phyloP scores from a whole-genome alignment of 2,888 invertebrate species.

The Drosophila nr. medialis region DNA sequence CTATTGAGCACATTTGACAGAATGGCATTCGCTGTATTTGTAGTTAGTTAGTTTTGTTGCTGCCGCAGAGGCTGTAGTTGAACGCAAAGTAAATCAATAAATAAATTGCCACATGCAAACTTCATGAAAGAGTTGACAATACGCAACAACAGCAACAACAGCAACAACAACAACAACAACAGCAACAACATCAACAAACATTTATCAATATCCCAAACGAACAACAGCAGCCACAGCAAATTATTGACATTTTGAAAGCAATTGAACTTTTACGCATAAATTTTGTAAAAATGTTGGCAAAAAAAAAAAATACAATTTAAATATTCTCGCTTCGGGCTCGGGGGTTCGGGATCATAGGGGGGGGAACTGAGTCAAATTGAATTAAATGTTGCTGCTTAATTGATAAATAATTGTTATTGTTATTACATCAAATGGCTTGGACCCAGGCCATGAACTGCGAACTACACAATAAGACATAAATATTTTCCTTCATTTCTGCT shows the following conservation, averaged over 20 bases:
- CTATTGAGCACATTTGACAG: conserved; percentile 36
- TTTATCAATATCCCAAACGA: conserved; percentile 46
- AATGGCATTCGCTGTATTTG: conserved; percentile 33
- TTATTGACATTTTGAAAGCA: conserved; percentile 76
- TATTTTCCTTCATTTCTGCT: background rate
- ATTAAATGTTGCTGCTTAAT: conserved; percentile 69
- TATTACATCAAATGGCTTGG: conserved; percentile 52
- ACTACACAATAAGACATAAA: background rate
- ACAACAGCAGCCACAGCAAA: conserved; percentile 50
- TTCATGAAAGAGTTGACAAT: conserved; percentile 64
- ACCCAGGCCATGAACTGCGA: conserved; percentile 15
- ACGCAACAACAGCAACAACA: conserved; percentile 37
- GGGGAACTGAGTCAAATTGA: conserved; percentile 48
- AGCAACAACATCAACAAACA: conserved; percentile 19
- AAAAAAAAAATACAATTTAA: conserved; percentile 12
- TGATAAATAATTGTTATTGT: conserved; percentile 74
- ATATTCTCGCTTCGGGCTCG: conserved; percentile 6
- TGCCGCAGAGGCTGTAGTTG: conserved; percentile 9
- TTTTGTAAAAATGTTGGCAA: conserved; percentile 35
- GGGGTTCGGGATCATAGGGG: background rate
- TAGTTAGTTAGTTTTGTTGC: conserved; percentile 43
- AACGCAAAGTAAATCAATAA: conserved; percentile 75
- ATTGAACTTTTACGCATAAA: conserved; percentile 78
- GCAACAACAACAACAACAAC: conserved; percentile 30
- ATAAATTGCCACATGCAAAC: conserved; percentile 79